Conservation (phyloP, 2,113 vertebrate species). For the Crotalus helleri region DNA sequence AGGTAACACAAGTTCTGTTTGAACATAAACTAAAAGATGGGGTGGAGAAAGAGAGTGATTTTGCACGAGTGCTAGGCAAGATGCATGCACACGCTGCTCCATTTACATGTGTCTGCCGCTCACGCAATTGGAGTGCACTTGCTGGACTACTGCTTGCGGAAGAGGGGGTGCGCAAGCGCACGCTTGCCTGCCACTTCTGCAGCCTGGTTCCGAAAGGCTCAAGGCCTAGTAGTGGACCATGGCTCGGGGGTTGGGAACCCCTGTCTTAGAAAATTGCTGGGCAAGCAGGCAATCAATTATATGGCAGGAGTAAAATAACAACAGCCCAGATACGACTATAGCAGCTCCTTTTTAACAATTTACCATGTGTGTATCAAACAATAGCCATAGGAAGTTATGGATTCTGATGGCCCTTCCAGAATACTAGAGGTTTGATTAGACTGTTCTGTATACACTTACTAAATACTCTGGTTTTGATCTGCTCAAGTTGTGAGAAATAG, state of each 20-base stretch:
- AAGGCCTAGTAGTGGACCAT: neutral
- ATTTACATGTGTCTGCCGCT: neutral
- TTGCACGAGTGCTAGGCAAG: neutral
- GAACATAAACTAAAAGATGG: neutral
- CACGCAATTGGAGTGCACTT: neutral
- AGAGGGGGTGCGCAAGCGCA: neutral
- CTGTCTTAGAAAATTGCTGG: neutral
- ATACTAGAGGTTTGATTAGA: neutral
- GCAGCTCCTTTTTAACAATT: neutral
- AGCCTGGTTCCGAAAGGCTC: neutral
- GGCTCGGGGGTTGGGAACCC: neutral
- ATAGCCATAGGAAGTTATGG: neutral
- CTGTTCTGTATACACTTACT: neutral
- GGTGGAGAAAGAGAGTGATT: neutral
- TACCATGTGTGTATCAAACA: neutral
- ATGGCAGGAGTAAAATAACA: neutral
- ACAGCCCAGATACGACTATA: neutral
- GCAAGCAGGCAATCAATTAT: neutral
- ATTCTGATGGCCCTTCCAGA: neutral
- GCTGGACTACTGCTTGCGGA: neutral
- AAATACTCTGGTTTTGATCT: neutral
- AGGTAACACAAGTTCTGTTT: conserved; percentile 71
- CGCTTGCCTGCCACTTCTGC: neutral
- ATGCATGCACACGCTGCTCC: neutral
- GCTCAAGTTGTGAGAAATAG: neutral